phyloP scores from a whole-genome alignment of 2,113 vertebrate species.

The Erythrocercus mccallii region DNA sequence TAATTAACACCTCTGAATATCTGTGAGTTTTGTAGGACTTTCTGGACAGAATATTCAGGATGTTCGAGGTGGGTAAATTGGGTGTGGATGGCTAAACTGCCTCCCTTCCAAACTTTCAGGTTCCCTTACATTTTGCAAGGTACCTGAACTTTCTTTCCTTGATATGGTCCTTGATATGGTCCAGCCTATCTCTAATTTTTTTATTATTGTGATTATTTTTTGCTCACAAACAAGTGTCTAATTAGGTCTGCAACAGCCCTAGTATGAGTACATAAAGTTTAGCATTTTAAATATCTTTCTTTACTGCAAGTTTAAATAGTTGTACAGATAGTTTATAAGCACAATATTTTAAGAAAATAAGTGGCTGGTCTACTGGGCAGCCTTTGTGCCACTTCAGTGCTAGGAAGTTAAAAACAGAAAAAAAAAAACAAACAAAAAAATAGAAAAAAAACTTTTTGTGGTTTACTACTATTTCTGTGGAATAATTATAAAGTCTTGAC shows the following conservation, averaged over 20 bases:
- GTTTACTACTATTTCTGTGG: conserved; percentile 85
- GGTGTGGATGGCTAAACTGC: conserved; percentile 33
- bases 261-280: conserved; percentile 74
- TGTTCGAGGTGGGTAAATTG: conserved; percentile 4
- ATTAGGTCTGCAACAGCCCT: conserved; percentile 78
- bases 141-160: conserved; percentile 62
- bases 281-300: conserved; percentile 81
- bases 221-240: conserved; percentile 74
- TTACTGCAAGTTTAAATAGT: conserved; percentile 85
- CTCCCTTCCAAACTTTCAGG: conserved; percentile 38
- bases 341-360: conserved; percentile 85
- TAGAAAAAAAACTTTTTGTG: conserved; percentile 70
- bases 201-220: conserved; percentile 63
- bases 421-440: background rate
- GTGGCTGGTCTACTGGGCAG: conserved; percentile 80
- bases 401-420: conserved; percentile 68
- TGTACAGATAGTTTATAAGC: conserved; percentile 90
- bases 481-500: conserved; percentile 78
- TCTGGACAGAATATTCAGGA: conserved; percentile 20
- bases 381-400: conserved; percentile 79
- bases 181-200: conserved; percentile 82
- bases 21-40: conserved; percentile 55
- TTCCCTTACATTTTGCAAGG: conserved; percentile 43
- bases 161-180: conserved; percentile 66
- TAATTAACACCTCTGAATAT: conserved; percentile 56